Conservation (phyloP, 2,797 vertebrate species). For the Rhinella marina region DNA sequence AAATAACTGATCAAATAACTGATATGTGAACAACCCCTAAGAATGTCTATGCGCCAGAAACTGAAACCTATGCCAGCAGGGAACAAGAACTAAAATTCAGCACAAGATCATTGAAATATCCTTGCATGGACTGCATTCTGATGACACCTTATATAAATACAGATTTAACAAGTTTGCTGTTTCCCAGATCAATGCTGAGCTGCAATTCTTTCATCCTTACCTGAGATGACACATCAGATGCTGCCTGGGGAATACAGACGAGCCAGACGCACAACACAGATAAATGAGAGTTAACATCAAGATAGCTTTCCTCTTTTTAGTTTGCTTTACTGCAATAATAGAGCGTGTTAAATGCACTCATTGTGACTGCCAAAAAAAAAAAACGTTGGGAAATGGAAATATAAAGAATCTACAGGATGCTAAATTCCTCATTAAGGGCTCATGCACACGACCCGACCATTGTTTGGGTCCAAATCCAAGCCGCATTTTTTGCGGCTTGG, state of each 20-base stretch:
- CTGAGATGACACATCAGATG: conserved; percentile 10
- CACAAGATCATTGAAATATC: neutral
- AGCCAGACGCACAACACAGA: neutral
- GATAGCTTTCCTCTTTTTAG: neutral
- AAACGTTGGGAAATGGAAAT: neutral
- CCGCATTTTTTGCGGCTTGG: no score
- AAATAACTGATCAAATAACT: no score
- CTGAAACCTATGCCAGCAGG: no score
- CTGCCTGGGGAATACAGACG: neutral
- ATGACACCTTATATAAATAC: neutral
- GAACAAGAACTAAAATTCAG: neutral
- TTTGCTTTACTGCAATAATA: neutral
- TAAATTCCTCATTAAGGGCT: neutral
- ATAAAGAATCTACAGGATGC: neutral
- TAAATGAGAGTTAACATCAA: conserved; percentile 1
- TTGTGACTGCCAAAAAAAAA: neutral
- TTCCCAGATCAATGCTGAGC: conserved; percentile 23
- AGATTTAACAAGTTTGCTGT: conserved; percentile 7
- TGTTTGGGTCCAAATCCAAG: no score
- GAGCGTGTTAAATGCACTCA: neutral
- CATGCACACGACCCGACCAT: no score
- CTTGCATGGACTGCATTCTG: neutral
- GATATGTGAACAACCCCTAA: no score
- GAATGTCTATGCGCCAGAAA: no score
- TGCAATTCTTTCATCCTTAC: conserved; percentile 28